Conservation (phyloP, 37 sponge, comb jelly and placozoan genomes). For the Ephydatia muelleri region DNA sequence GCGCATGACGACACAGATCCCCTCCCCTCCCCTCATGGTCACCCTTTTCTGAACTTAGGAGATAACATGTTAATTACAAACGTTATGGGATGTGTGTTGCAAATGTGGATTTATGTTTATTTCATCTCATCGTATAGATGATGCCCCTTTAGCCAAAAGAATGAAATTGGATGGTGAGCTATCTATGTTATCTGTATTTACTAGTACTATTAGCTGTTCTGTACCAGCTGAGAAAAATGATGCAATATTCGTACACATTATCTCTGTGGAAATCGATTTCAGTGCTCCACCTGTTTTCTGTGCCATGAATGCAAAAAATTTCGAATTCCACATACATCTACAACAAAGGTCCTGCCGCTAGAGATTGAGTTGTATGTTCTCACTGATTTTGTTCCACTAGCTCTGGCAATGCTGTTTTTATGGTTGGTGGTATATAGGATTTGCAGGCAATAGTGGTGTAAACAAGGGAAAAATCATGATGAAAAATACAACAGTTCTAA, state of each 20-base stretch:
- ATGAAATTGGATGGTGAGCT: background rate
- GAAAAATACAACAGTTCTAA: too few species aligned
- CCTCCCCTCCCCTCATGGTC: background rate
- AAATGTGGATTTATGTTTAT: background rate
- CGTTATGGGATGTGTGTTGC: constrained; percentile 1
- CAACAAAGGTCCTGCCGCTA: too few species aligned
- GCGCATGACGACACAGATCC: too few species aligned
- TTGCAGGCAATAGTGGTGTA: too few species aligned
- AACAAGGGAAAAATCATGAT: too few species aligned
- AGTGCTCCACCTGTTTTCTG: background rate
- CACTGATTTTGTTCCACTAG: too few species aligned
- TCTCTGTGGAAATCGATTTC: constrained; percentile 1
- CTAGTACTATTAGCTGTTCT: background rate
- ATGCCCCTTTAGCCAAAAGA: constrained; percentile 1
- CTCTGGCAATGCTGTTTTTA: too few species aligned
- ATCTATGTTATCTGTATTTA: background rate
- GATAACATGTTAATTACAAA: constrained; percentile 1
- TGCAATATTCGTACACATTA: background rate
- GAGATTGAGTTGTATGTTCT: too few species aligned
- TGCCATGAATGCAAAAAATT: too few species aligned
- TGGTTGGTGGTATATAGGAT: too few species aligned
- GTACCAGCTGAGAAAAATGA: background rate
- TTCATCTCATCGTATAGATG: background rate
- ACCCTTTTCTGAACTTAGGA: constrained; percentile 1
- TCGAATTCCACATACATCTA: too few species aligned